Conservation (phyloP, 1,140 invertebrate species). For the Drosophila malerkotliana region DNA sequence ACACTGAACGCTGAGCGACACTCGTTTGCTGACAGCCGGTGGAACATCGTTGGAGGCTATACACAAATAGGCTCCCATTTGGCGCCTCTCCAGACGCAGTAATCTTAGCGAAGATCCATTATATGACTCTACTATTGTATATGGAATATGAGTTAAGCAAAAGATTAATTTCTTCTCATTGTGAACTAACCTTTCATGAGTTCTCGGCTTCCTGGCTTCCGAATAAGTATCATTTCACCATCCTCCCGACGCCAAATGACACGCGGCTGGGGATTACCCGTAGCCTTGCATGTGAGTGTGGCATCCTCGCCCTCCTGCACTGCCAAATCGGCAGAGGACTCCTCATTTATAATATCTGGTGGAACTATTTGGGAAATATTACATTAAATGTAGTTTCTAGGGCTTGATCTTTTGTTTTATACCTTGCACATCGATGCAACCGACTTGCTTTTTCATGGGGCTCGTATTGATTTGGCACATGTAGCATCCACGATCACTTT, state of each 20-base stretch:
- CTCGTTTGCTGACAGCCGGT: constrained; percentile 93
- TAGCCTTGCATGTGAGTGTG: constrained; percentile 91
- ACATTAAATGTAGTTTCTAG: neutral
- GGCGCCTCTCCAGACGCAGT: constrained; percentile 90
- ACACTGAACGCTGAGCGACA: constrained; percentile 95
- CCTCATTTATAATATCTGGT: constrained; percentile 90
- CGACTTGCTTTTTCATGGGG: constrained; percentile 94
- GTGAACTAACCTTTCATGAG: constrained; percentile 86
- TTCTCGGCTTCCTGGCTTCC: constrained; percentile 87
- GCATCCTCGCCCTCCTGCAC: constrained; percentile 92
- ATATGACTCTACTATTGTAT: constrained; percentile 87
- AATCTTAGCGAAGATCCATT: constrained; percentile 90
- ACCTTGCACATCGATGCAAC: constrained; percentile 95
- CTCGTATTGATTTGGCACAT: constrained; percentile 96
- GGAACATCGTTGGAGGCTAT: constrained; percentile 95
- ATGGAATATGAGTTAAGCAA: neutral
- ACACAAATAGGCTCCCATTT: constrained; percentile 95
- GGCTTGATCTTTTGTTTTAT: constrained; percentile 55
- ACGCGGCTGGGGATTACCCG: constrained; percentile 89
- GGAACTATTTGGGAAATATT: constrained; percentile 86
- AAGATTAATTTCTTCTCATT: neutral
- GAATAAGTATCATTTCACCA: constrained; percentile 88
- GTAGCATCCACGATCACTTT: constrained; percentile 91
- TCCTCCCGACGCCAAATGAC: constrained; percentile 90
- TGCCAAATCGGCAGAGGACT: constrained; percentile 90